A percentile compares a stretch with the other conserved stretches of the same genome.
Evolutionary conservation across 2,888 invertebrate species (phyloP).

Genomic region (Plusia festucae): DNA sequence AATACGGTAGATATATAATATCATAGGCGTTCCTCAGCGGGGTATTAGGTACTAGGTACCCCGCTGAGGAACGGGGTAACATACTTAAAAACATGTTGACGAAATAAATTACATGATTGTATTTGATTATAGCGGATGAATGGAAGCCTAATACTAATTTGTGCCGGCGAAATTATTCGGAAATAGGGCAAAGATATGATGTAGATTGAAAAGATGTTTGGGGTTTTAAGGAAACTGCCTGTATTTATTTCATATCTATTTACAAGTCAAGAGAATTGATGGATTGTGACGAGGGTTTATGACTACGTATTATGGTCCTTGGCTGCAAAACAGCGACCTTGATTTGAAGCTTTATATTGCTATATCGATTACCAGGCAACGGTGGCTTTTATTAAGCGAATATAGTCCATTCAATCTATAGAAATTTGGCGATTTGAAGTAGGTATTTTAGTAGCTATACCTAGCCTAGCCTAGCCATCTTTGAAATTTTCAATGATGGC

Average conservation of each 20-base stretch:
- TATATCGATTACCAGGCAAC: not conserved
- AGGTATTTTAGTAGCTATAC: not conserved
- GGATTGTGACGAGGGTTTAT: not conserved
- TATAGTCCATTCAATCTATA: not conserved
- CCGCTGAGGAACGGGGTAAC: no score
- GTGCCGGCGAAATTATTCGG: not conserved
- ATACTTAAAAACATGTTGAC: no score
- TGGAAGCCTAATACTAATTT: not conserved
- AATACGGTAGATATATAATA: no score
- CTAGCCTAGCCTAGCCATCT: no score
- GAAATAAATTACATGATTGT: no score
- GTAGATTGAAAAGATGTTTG: not conserved
- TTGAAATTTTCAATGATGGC: no score
- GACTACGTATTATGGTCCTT: not conserved
- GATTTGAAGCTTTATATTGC: not conserved
- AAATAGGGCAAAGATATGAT: not conserved
- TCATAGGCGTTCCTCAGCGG: no score
- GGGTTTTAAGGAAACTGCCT: not conserved
- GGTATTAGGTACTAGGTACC: no score
- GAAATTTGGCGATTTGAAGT: not conserved
- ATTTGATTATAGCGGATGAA: not conserved
- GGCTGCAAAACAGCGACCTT: not conserved
- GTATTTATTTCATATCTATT: slow-evolving; percentile 21
- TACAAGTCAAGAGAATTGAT: slow-evolving; percentile 23
- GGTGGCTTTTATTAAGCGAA: not conserved